Base-by-base conservation (phyloP, 2,888 invertebrate genomes). In the Parnassius glacialis region DNA sequence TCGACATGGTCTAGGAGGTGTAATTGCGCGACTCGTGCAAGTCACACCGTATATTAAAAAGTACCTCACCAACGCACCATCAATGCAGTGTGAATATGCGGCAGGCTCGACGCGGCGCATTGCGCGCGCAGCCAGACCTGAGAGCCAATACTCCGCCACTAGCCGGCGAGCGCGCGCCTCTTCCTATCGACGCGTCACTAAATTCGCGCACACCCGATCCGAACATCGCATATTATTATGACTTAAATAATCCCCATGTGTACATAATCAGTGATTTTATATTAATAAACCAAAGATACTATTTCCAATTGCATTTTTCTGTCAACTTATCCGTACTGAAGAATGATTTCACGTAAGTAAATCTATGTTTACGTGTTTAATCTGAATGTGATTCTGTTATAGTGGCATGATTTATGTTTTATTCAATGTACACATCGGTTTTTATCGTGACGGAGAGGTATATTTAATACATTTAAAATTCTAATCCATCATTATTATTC, bases 161-260 rank as follows among this genome's bases (percentile, higher is more conserved):
- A 67, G 68, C 66, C 68, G 72, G 70, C 75, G 76, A 82, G 75
- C 81, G 81, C 85, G 85, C 84, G 83, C 81, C 80, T 71, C 73
- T 57, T 69, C 71, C 73, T 68, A 68, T 87, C 81, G 88, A 87
- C 84, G 81, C 79, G 75, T 71, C 73, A 72, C 68, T 73, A 77
- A 67, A 66, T 25, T 64, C 69, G 70, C 74, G 71, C 72, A 74
- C 81, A 76, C 77, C 75, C 76, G 77, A 68, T 56, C 56, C 65
- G 68, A 16, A 63, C 67, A 67, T 67, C 58, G 68, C 68, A 72
- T 69, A 64, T 66, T 74, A 73, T 76, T 74, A 73, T 76, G 72
- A 72, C 62, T 68, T 67, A 67, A 67, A 58, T 64, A 64, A 70
- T 42, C 50, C 47, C 44, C 59, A 57, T 64, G 59, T 57, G 57